Evolutionary conservation across 1,140 invertebrate species (phyloP), one percentile per base, ranked within the genome.

Genomic region (Nomia melanderi): DNA sequence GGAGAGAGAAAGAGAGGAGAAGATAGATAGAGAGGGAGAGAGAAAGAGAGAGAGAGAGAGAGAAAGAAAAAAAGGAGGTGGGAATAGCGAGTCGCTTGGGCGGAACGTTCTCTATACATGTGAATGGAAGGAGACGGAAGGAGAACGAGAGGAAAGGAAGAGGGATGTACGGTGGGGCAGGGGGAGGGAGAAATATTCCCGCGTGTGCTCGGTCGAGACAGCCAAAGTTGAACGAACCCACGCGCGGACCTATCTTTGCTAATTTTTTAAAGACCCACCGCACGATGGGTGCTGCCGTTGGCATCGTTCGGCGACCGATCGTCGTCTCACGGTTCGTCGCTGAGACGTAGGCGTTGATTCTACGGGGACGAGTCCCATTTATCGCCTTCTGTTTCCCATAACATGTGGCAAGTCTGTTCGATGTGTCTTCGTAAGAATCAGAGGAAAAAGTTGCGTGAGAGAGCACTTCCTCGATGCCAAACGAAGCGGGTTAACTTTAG

Each of bases 171-270:
- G 47, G 25, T n/a, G 11, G 11, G 12, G 20, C 25, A 20, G 25
- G 12, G 54, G 39, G 33, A 56, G 31, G 47, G 56, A 75, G 77
- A 71, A 73, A 83, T 78, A 75, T 76, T 84, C 41, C 69, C 69
- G 64, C 39, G 66, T 66, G 50, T 60, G 75, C 65, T 23, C 59
- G 71, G 27, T 29, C 60, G 47, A 70, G 72, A 74, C 81, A 72
- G 69, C 62, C 67, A 74, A 87, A 87, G 90, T 90, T 91, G 89
- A 90, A 91, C 87, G 90, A 91, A 90, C 90, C 85, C 87, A 86
- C 86, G 88, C 77, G 87, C 83, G 71, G 79, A 71, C 82, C 77
- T 75, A 87, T 78, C 75, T 81, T 88, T 80, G 85, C 82, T 86
- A 88, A 88, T 89, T 90, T 89, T 86, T 88, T 84, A 81, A 85